A percentile compares a stretch with the other conserved stretches of the same genome.
phyloP scores from a whole-genome alignment of 2,888 invertebrate species.

The Lamproptera curius region DNA sequence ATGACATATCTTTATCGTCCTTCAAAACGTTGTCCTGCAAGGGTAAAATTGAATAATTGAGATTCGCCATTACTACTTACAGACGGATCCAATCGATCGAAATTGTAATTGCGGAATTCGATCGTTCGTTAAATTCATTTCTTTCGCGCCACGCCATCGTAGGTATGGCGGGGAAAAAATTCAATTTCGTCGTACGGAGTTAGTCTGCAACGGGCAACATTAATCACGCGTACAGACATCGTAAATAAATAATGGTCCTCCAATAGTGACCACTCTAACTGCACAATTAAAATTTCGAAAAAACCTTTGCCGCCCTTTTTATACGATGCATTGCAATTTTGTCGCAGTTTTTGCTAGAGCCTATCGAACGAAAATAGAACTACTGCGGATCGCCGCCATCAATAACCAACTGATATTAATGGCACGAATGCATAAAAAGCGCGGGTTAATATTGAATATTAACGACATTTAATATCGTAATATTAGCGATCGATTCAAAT shows the following conservation, averaged over 20 bases:
- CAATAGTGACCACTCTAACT: constrained; percentile 21
- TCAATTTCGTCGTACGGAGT: constrained; percentile 28
- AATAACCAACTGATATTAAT: constrained; percentile 19
- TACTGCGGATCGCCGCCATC: constrained; percentile 10
- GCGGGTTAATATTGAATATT: constrained; percentile 7
- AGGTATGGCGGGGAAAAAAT: constrained; percentile 15
- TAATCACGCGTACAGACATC: constrained; percentile 36
- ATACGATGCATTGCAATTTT: constrained; percentile 34
- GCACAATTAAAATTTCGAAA: constrained; percentile 49
- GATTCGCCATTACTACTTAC: background rate
- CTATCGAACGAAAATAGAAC: constrained; percentile 47
- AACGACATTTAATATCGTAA: constrained; percentile 1
- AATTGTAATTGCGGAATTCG: constrained; percentile 7
- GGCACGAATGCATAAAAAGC: background rate
- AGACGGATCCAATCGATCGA: constrained; percentile 4
- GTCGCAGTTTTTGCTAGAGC: constrained; percentile 40
- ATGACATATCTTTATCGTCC: no score
- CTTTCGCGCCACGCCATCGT: constrained; percentile 10
- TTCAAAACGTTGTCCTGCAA: background rate
- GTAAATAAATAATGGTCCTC: constrained; percentile 27
- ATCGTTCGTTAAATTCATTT: constrained; percentile 10
- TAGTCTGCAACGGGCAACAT: constrained; percentile 33
- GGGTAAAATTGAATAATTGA: no score
- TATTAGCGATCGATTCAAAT: no score
- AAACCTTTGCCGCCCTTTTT: constrained; percentile 49